These are phyloP conservation scores for Barnardius zonarius DNA, from an alignment of 2,113 vertebrate genomes.

Conservation along the genomic window DNA sequence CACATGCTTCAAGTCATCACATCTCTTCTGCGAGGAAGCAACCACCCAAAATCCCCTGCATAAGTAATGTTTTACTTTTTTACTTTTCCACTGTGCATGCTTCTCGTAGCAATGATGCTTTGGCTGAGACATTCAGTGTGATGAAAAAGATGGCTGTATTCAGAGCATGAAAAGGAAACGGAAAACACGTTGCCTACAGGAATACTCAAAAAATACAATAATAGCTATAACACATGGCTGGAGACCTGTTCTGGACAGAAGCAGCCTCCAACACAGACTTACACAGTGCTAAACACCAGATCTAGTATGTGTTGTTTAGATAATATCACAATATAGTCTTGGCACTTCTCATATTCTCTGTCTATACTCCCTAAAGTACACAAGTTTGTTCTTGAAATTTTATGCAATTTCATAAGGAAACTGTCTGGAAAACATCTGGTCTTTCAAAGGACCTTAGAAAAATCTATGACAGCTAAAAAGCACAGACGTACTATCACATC, in stretches of 20 bases:
- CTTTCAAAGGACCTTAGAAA: background rate
- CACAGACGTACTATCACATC: background rate
- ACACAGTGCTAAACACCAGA: background rate
- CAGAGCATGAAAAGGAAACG: background rate
- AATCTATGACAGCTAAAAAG: background rate
- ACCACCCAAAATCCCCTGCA: background rate
- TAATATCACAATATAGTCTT: background rate
- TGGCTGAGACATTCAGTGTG: background rate
- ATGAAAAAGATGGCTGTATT: background rate
- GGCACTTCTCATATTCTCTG: background rate
- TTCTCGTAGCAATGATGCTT: background rate
- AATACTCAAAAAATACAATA: background rate
- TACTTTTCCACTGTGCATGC: background rate
- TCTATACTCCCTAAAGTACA: background rate
- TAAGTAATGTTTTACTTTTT: background rate
- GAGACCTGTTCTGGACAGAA: background rate
- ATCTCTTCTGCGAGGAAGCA: background rate
- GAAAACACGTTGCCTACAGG: background rate
- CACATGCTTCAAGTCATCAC: background rate
- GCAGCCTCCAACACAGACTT: background rate
- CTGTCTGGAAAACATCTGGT: background rate
- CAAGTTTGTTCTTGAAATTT: background rate
- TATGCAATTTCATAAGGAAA: background rate
- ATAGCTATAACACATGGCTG: background rate
- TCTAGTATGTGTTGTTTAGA: background rate